phyloP scores from a whole-genome alignment of 1,140 invertebrate genomes.

The Drosophila chauvacae region DNA sequence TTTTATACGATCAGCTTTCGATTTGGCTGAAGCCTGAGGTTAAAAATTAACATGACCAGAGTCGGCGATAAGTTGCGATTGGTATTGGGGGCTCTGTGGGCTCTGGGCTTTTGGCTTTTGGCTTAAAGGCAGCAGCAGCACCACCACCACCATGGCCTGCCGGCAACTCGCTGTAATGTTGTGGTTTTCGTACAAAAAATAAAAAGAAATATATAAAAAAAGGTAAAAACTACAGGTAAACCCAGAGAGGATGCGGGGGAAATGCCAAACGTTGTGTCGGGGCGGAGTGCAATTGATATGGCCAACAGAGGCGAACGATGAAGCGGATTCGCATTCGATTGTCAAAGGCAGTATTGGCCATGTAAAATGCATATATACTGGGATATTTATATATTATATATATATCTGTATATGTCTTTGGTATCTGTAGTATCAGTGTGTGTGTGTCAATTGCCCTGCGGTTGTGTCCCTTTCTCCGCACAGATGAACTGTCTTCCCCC shows the following conservation, averaged over 20 bases:
- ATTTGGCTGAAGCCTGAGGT: conserved; percentile 79
- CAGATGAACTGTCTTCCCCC: conserved; percentile 36
- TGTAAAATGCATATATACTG: conserved; percentile 45
- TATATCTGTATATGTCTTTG: conserved; percentile 10
- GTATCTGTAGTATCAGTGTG: conserved; percentile 18
- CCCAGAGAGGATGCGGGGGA: conserved; percentile 14
- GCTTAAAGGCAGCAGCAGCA: conserved; percentile 30
- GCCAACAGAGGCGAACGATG: conserved; percentile 54
- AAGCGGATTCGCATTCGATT: conserved; percentile 69
- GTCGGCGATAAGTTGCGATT: conserved; percentile 77
- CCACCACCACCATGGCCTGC: conserved; percentile 1
- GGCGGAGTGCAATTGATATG: conserved; percentile 73
- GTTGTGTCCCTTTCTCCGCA: conserved; percentile 40
- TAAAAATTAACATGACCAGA: conserved; percentile 80
- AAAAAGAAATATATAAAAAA: conserved; percentile 31
- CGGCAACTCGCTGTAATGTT: conserved; percentile 70
- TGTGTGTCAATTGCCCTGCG: conserved; percentile 54
- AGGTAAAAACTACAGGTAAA: conserved; percentile 20
- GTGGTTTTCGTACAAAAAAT: conserved; percentile 65
- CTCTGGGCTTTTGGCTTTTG: conserved; percentile 29
- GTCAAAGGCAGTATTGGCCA: conserved; percentile 69
- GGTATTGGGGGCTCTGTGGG: conserved; percentile 50
- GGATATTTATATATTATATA: conserved; percentile 1
- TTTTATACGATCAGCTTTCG: conserved; percentile 82
- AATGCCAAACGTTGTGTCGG: conserved; percentile 37